A percentile compares a stretch with the other conserved stretches of the same genome.
These are phyloP conservation scores for Pantala flavescens DNA, from an alignment of 1,140 invertebrate species.

Conservation along the genomic window DNA sequence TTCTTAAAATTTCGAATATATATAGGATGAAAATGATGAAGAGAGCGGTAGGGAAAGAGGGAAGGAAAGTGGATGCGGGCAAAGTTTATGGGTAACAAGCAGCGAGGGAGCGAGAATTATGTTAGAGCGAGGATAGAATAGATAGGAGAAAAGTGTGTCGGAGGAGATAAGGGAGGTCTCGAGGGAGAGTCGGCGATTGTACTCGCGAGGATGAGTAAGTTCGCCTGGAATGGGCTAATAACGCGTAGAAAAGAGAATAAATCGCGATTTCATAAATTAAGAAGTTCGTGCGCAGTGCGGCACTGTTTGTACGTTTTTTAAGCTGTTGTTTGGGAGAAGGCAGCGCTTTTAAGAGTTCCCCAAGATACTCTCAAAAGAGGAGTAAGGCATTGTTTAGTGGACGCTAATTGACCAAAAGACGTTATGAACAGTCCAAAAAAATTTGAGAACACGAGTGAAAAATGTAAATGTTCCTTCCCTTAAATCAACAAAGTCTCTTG, in stretches of 20 bases:
- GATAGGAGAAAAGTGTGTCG: not conserved
- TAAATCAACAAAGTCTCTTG: too few species aligned
- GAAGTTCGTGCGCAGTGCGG: not conserved
- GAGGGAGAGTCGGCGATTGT: not conserved
- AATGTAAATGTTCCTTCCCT: not conserved
- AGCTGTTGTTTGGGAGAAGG: not conserved
- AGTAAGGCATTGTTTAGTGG: not conserved
- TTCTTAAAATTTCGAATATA: not conserved
- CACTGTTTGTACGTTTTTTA: not conserved
- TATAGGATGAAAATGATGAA: not conserved
- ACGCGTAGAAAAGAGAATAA: constrained; percentile 6
- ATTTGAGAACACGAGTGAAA: not conserved
- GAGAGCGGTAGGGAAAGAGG: not conserved
- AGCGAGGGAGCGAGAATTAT: too few species aligned
- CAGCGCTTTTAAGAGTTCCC: too few species aligned
- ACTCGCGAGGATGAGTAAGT: not conserved
- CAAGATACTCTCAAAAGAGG: too few species aligned
- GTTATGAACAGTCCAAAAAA: not conserved
- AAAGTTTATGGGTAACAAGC: too few species aligned
- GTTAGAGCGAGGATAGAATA: too few species aligned
- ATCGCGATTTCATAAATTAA: constrained; percentile 3
- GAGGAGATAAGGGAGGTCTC: not conserved
- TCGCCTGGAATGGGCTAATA: not conserved
- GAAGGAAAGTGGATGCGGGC: not conserved
- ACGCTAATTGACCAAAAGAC: not conserved